Evolutionary conservation across 2,113 vertebrate species (phyloP), one percentile per base, ranked within the genome.

Genomic region (Pachyramphus minor): DNA sequence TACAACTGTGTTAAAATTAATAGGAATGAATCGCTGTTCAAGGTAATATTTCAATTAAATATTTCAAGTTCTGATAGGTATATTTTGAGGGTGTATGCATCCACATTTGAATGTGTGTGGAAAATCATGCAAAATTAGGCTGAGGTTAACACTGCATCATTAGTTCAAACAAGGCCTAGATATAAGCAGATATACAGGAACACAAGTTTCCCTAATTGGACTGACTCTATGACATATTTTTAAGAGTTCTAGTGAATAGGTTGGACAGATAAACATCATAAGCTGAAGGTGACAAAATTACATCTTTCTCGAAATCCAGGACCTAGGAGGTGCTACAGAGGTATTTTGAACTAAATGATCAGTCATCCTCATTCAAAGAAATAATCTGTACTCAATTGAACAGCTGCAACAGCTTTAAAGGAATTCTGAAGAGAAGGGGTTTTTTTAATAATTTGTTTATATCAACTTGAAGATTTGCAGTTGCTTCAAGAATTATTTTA

Each of bases 341-440:
- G 3, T 81, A 63, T 73, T 81, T 81, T 42, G 30, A 62, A 45
- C 5, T 27, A 73, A 13, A n/a, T 56, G n/a, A 58, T 63, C 17
- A 45, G 12, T 47, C 39, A 45, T 56, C 21, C 7, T 62, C 7
- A 44, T 41, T 31, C 25, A 79, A 79, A 50, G 9, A 73, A 68
- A 64, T 41, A 15, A 49, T 55, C 21, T 53, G 2, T 63, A 77
- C 15, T 63, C 24, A 33, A 5, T 85, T 73, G 24, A 77, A 68
- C 30, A 79, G 11, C 33, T 66, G n/a, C 4, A 56, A 52, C 5
- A 49, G 3, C 9, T 72, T 68, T 58, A 49, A 59, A 49, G 9
- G 2, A 44, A 3, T 62, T 67, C 3, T n/a, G 30, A 50, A 28
- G 8, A 35, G 2, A 33, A 75, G 1, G 3, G 31, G 4, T 39